These are phyloP conservation scores for Montifringilla adamsi DNA, from an alignment of 2,113 vertebrate species.

Conservation along the genomic window DNA sequence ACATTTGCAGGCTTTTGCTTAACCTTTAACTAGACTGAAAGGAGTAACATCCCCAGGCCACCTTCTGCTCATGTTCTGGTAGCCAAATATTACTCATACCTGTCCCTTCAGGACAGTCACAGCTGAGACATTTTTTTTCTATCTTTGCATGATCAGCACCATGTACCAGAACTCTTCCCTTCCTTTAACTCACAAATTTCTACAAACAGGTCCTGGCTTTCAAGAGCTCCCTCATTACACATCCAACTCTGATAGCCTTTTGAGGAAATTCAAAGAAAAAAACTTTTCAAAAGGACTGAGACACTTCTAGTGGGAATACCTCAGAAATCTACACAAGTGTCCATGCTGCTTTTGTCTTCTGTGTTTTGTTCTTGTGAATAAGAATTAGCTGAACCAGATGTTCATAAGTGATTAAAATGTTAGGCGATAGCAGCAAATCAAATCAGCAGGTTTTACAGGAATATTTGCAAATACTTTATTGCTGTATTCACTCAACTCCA, in stretches of 20 bases:
- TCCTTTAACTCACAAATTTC: background rate
- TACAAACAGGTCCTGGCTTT: background rate
- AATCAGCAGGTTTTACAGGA: constrained; percentile 1
- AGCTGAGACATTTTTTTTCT: background rate
- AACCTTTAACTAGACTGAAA: background rate
- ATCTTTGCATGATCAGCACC: background rate
- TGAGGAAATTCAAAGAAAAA: background rate
- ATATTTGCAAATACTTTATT: background rate
- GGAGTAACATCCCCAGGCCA: background rate
- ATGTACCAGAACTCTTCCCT: background rate
- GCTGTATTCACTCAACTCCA: background rate
- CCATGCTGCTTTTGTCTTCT: background rate
- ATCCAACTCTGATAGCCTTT: background rate
- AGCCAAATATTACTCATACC: background rate
- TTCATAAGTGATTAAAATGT: background rate
- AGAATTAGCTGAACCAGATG: constrained; percentile 8
- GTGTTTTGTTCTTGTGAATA: background rate
- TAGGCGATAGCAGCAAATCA: background rate
- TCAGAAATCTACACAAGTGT: background rate
- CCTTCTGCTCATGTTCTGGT: background rate
- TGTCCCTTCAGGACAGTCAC: background rate
- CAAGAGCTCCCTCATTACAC: background rate
- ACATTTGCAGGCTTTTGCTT: background rate
- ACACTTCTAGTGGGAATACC: background rate
- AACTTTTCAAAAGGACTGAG: background rate